Base-by-base conservation (phyloP, 2,888 invertebrate genomes). In the Hirtodrosophila trivittata region DNA sequence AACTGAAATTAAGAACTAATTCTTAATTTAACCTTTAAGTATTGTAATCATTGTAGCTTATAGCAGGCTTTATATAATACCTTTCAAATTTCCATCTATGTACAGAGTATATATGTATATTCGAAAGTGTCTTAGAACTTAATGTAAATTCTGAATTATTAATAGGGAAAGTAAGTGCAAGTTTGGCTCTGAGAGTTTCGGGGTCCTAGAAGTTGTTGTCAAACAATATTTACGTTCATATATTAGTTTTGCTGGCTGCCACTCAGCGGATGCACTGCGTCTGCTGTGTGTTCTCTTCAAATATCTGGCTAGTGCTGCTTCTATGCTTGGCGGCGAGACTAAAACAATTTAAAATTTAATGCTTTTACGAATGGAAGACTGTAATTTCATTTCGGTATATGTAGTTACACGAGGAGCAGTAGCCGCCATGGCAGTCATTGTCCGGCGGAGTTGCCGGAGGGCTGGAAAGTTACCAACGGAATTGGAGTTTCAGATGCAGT, bases 281-380 rank as follows among this genome's bases (percentile, higher is more conserved):
- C 33, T 42, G 52, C 12, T 57, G 50, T 47, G 45, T 18, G 13
- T 37, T 10, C 49, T 59, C 8, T 5, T 4, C 28, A 55, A 57
- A 43, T 38, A 30, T 56, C 47, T n/a, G n/a, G n/a, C n/a, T n/a
- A n/a, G n/a, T n/a, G n/a, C n/a, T 65, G 33, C 39, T 35, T 32
- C 3, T 26, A 7, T 33, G 4, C 12, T 33, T 21, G n/a, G 32
- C 13, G 16, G 16, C 42, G 54, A 43, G 56, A 52, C 55, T 55
- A 13, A 55, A 67, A 68, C 39, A 51, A 51, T 43, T 76, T 76
- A 37, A 75, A 65, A 54, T 62, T 74, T 56, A 55, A 76, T 62
- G 62, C 32, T 28, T 33, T 37, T 49, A 37, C 10, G 18, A 35
- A 33, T 33, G 68, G 51, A 14, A 58, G 43, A 52, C 28, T 39